phyloP scores from a whole-genome alignment of 2,797 vertebrate genomes.

The Amphiprion clarkii region DNA sequence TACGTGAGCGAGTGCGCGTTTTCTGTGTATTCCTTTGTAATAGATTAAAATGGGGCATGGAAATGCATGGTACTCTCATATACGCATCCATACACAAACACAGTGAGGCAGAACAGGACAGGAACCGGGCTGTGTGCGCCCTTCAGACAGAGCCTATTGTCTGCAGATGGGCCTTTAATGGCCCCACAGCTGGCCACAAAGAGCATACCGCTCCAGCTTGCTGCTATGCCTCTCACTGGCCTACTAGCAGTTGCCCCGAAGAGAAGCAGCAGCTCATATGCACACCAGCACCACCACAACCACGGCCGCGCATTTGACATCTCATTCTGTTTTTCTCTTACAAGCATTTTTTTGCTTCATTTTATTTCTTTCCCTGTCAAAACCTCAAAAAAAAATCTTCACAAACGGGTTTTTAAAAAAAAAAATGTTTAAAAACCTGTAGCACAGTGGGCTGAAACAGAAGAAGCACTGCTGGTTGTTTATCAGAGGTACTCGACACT shows the following conservation, averaged over 20 bases:
- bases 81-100: constrained; percentile 73
- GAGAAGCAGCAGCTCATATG: constrained; percentile 37
- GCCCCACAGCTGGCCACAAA: constrained; percentile 82
- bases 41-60: constrained; percentile 66
- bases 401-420: not conserved
- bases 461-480: constrained; percentile 58
- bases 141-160: constrained; percentile 84
- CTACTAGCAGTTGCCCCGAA: constrained; percentile 43
- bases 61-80: constrained; percentile 74
- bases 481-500: constrained; percentile 58
- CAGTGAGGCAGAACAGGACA: constrained; percentile 71
- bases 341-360: not conserved
- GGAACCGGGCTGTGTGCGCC: constrained; percentile 75
- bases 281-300: constrained; percentile 16
- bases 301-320: constrained; percentile 7
- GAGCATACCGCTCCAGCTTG: constrained; percentile 66
- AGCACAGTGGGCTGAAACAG: constrained; percentile 29
- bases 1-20: constrained; percentile 34
- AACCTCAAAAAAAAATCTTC: not conserved
- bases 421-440: not conserved
- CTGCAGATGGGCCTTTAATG: constrained; percentile 83
- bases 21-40: constrained; percentile 64
- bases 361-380: not conserved
- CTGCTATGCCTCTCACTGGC: constrained; percentile 58
- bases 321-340: not conserved